A percentile compares a stretch with the other conserved stretches of the same genome.
Conservation (phyloP, 2,797 vertebrate species). For the Naso thynnoides region DNA sequence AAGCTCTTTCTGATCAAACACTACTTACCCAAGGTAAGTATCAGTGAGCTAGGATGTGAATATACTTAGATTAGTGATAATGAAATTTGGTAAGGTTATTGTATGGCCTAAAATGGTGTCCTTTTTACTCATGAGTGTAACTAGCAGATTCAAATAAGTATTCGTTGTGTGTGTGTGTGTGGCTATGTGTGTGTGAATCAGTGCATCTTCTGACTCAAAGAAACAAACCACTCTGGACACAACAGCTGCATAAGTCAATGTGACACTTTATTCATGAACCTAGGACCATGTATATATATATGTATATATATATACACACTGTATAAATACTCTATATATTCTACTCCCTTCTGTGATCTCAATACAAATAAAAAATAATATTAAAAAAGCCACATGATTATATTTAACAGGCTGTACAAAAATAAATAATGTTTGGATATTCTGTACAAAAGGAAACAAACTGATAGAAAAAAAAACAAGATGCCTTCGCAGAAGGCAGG, state of each 20-base stretch:
- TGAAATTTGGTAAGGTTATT: too few relatives aligned
- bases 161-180: background rate
- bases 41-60: too few relatives aligned
- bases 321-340: conserved; percentile 99
- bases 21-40: too few relatives aligned
- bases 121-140: background rate
- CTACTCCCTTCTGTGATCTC: conserved; percentile 92
- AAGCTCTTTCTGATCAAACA: too few relatives aligned
- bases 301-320: conserved; percentile 71
- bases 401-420: conserved; percentile 99
- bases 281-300: conserved; percentile 89
- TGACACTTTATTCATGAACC: conserved; percentile 88
- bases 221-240: conserved; percentile 60
- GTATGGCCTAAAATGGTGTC: too few relatives aligned
- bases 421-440: conserved; percentile 99
- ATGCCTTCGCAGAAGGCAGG: conserved; percentile 94
- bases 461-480: conserved; percentile 66
- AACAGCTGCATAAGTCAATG: conserved; percentile 77
- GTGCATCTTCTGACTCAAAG: background rate
- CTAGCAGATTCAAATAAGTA: background rate
- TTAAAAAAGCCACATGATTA: conserved; percentile 90
- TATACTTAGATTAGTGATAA: too few relatives aligned
- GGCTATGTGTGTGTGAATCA: background rate
- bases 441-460: conserved; percentile 90
- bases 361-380: conserved; percentile 91